Evolutionary conservation across 37 sponge, comb jelly and placozoan genomes (phyloP), one percentile per base, ranked within the genome.

Genomic region (Ianthella basta): DNA sequence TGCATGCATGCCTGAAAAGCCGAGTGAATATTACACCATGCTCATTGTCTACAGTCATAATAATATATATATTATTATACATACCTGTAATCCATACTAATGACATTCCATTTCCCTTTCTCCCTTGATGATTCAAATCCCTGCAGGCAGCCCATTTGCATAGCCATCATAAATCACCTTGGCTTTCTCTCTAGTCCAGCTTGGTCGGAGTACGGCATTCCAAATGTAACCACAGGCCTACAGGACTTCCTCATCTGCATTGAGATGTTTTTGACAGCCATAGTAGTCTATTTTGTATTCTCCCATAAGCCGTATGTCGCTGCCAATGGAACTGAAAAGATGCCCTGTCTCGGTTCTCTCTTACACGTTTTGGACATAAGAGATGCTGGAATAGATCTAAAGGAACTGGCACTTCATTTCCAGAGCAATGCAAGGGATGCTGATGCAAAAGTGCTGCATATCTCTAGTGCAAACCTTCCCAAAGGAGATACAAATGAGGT

Each of bases 251-350:
- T 96, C 56, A 89, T 96, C 38, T 94, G 94, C 61, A 75, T 96
- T 33, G 97, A 96, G 84, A 96, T 96, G 97, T 85, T 96, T 30
- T 32, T 89, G 12, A 81, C 85, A 59, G 95, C 94, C 55, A 67
- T 94, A 15, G 94, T 91, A 1, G 92, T 91, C 81, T 88, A 92
- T 68, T 89, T 92, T 81, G 80, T 92, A 39, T 96, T 96, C 85
- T 94, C 97, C 25, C 88, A 91, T 81, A 94, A 90, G 67, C 97
- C 92, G 0, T 96, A 72, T 56, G 82, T 96, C 23, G 88, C 90
- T n/a, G n/a, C n/a, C n/a, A n/a, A n/a, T 91, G 25, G 94, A 91
- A 13, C 86, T 83, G 14, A 60, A 79, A 55, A 81, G 44, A 89
- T 83, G 0, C 88, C 91, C 12, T 93, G 84, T 33, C 19, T 92